A percentile compares a stretch with the other conserved stretches of the same genome.
These are phyloP conservation scores for Agrypnia vestita DNA, from an alignment of 1,140 invertebrate species.

Conservation along the genomic window DNA sequence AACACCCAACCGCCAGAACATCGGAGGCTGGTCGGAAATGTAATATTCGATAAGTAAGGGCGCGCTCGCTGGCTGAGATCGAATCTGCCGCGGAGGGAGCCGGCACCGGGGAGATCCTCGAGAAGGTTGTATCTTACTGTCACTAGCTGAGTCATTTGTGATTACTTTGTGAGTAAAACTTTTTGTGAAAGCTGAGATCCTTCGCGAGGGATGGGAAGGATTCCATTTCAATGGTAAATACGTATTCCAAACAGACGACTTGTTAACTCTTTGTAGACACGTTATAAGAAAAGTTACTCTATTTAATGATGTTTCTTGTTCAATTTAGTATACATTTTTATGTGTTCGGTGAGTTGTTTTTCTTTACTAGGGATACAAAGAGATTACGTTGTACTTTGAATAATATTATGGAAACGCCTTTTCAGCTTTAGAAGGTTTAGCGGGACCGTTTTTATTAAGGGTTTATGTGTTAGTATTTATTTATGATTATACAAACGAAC, in stretches of 20 bases:
- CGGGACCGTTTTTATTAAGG: no score
- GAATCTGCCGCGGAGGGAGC: conserved; percentile 14
- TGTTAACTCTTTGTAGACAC: conserved; percentile 40
- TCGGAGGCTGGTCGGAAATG: conserved; percentile 15
- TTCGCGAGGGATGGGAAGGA: conserved; percentile 6
- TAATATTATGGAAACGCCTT: no score
- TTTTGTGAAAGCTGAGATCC: conserved; percentile 37
- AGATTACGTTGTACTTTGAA: background rate
- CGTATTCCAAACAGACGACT: conserved; percentile 33
- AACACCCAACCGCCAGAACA: no score
- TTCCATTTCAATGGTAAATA: conserved; percentile 33
- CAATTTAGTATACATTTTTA: conserved; percentile 10
- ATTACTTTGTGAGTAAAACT: conserved; percentile 43
- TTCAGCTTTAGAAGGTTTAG: no score
- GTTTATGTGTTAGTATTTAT: no score
- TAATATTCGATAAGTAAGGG: conserved; percentile 40
- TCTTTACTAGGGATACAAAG: background rate
- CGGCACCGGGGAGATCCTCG: background rate
- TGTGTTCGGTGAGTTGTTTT: background rate
- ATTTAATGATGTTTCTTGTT: conserved; percentile 44
- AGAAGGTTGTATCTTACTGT: conserved; percentile 19
- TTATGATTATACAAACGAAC: no score
- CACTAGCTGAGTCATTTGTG: conserved; percentile 37
- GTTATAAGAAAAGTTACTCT: conserved; percentile 29
- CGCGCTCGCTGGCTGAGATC: conserved; percentile 31